phyloP scores from a whole-genome alignment of 2,888 invertebrate genomes.

The Rhaphigaster nebulosa region DNA sequence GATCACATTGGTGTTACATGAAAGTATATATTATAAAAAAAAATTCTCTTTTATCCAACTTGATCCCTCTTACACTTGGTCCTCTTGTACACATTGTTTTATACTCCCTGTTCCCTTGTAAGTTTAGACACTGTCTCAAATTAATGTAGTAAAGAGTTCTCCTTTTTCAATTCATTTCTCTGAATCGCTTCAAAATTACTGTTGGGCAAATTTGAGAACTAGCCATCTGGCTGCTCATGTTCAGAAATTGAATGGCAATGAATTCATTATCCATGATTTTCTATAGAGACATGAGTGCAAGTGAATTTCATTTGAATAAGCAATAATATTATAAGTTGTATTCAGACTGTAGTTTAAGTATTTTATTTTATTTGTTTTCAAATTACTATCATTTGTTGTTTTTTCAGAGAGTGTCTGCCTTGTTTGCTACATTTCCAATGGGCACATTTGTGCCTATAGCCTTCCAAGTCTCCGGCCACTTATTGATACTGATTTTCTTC shows the following conservation, averaged over 20 bases:
- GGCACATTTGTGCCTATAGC: constrained; percentile 93
- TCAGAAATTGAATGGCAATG: no score
- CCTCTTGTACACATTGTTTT: no score
- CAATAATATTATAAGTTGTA: neutral
- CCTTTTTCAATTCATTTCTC: neutral
- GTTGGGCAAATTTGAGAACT: no score
- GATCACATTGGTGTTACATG: neutral
- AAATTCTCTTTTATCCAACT: no score
- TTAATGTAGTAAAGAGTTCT: no score
- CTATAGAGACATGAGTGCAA: no score
- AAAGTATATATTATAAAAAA: no score
- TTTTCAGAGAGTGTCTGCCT: constrained; percentile 92
- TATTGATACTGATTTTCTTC: constrained; percentile 94
- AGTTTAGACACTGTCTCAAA: neutral
- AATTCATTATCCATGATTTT: no score
- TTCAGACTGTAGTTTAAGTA: neutral
- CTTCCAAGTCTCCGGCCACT: constrained; percentile 95
- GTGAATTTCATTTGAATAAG: no score
- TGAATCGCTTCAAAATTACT: no score
- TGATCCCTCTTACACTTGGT: no score
- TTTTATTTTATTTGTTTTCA: neutral
- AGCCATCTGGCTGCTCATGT: no score
- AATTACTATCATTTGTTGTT: neutral
- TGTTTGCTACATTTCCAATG: constrained; percentile 94
- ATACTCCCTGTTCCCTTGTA: neutral